Base-by-base conservation (phyloP, 2,888 invertebrate genomes). In the Thera britannica region DNA sequence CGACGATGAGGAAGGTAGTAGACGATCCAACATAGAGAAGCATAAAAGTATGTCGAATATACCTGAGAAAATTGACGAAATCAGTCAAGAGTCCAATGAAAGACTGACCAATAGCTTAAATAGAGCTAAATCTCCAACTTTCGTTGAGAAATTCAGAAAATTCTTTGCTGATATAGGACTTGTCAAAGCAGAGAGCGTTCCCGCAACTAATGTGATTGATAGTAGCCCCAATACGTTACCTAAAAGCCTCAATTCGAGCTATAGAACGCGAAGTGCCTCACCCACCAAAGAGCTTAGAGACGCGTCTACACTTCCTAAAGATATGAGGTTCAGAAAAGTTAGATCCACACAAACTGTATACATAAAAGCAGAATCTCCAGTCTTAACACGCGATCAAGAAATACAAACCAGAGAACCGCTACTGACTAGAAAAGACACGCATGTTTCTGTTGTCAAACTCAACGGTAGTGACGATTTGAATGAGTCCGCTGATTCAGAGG, bases 1-100 rank as follows among this genome's bases (percentile, higher is more conserved):
- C 54, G 93, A 90, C 5, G 93, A 93, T 0, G 92, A 93, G 9
- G 88, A 88, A 61, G 82, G 84, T 76, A 88, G 82, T 72, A 74
- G 85, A 67, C 77, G 86, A 62, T 80, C 84, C 2, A 85, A 85
- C 41, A 77, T 89, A 62, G 92, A 92, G 23, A 92, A 90, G 76
- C 92, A 93, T 65, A 92, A 92, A 73, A 91, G 91, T 69, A 92
- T 90, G 81, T 90, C 93, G 0, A 93, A 93, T 58, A 92, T 93
- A 75, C 93, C 93, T 0, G 92, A 90, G 38, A 81, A 79, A 58
- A 87, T 93, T 9, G 92, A 92, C 36, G 92, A 92, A 72, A 85
- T 85, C 11, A 83, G 83, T 65, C 82, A 81, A 69, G 91, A 91
- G 64, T 84, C 87, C 0, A 84, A 84, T 58, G 92, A 92, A 56